Percentiles rank a stretch among this genome's conserved stretches.
These are phyloP conservation scores for Sminthopsis crassicaudata DNA, from an alignment of 2,113 vertebrate genomes.

Conservation along the genomic window DNA sequence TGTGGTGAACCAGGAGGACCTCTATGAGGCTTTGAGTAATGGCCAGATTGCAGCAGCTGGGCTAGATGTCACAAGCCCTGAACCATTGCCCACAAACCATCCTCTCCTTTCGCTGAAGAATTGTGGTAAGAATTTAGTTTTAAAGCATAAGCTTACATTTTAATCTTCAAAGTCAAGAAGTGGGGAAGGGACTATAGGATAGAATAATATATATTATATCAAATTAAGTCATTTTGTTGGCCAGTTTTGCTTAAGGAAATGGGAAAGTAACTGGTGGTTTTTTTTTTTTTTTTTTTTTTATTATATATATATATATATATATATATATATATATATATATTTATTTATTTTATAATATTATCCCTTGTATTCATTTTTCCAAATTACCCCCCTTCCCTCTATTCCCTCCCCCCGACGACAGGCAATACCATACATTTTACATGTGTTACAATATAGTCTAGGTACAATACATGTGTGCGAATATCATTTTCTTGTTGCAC, in stretches of 20 bases:
- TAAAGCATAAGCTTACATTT: fast-evolving
- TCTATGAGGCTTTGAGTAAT: slow-evolving; percentile 88
- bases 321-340: too few species aligned
- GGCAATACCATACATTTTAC: too few species aligned
- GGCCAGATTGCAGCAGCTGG: slow-evolving; percentile 94
- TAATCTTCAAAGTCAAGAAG: neutral
- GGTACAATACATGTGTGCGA: too few species aligned
- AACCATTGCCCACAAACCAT: slow-evolving; percentile 92
- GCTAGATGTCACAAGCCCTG: slow-evolving; percentile 94
- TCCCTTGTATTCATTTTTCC: too few species aligned
- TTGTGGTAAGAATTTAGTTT: slow-evolving; percentile 88
- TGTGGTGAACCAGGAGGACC: slow-evolving; percentile 95
- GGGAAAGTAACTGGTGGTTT: neutral
- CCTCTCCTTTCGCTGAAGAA: slow-evolving; percentile 94
- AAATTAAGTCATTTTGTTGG: neutral
- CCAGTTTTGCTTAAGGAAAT: neutral
- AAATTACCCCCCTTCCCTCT: too few species aligned
- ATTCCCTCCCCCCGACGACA: too few species aligned
- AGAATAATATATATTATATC: neutral
- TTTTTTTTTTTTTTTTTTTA: too few species aligned
- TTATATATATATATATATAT: too few species aligned
- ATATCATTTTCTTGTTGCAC: too few species aligned
- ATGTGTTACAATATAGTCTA: too few species aligned
- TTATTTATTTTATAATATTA: too few species aligned
- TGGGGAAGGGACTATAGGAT: neutral